A percentile compares a stretch with the other conserved stretches of the same genome.
These are phyloP conservation scores for Eleginops maclovinus DNA, from an alignment of 2,113 vertebrate species.

Conservation along the genomic window DNA sequence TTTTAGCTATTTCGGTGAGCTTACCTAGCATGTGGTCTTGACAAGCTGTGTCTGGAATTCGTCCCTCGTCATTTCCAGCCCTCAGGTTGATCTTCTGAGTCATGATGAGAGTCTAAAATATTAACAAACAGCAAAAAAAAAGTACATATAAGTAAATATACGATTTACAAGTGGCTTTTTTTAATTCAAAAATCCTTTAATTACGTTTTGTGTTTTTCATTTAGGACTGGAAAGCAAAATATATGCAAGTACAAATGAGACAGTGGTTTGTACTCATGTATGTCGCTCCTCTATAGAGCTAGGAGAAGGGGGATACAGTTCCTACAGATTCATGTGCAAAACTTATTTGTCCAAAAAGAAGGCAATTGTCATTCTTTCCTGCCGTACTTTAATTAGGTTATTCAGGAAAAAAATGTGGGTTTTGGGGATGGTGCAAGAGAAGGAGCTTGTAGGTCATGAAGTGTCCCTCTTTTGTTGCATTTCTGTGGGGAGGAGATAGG, in stretches of 20 bases:
- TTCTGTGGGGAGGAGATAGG: conserved; percentile 84
- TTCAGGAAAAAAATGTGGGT: conserved; percentile 15
- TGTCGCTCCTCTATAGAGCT: too few species aligned
- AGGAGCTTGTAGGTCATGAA: conserved; percentile 59
- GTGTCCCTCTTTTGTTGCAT: conserved; percentile 75
- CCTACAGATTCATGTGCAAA: too few species aligned
- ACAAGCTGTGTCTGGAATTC: conserved; percentile 81
- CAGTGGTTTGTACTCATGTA: too few species aligned
- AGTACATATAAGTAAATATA: too few species aligned
- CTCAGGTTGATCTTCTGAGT: conserved; percentile 80
- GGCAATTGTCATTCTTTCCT: conserved; percentile 24
- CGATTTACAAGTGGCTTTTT: not conserved
- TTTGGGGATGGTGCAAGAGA: conserved; percentile 47
- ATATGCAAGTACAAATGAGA: too few species aligned
- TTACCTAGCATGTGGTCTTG: conserved; percentile 90
- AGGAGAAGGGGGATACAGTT: too few species aligned
- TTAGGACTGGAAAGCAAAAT: too few species aligned
- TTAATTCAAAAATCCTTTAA: too few species aligned
- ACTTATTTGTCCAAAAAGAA: too few species aligned
- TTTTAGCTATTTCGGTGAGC: not conserved
- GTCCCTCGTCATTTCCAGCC: conserved; percentile 83
- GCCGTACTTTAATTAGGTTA: conserved; percentile 57
- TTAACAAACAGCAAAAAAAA: not conserved
- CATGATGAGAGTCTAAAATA: conserved; percentile 82
- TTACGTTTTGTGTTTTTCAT: too few species aligned